Evolutionary conservation across 2,888 invertebrate species (phyloP).

Genomic region (Drosophila nr. perissopoda): DNA sequence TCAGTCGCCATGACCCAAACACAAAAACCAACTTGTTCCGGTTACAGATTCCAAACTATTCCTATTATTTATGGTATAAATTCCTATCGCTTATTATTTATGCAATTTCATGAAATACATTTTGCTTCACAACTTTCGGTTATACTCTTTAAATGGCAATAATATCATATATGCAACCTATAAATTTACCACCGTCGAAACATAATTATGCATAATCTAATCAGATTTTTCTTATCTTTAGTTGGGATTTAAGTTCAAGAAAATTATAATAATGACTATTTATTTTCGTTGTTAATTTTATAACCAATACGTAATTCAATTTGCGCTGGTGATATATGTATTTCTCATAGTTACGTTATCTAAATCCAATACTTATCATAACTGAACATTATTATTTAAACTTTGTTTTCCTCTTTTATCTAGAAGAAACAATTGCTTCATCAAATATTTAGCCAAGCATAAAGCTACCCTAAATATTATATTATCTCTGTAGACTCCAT

Average conservation of each 20-base stretch:
- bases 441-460: neutral
- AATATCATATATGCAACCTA: neutral
- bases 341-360: neutral
- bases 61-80: neutral
- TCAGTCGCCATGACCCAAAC: constrained; percentile 42
- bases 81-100: neutral
- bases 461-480: neutral
- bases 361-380: neutral
- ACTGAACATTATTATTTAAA: neutral
- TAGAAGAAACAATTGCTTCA: neutral
- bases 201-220: neutral
- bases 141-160: neutral
- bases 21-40: constrained; percentile 29
- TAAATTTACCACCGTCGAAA: neutral
- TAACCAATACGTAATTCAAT: neutral
- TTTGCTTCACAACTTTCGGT: neutral
- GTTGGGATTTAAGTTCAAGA: neutral
- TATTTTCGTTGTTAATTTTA: neutral
- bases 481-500: neutral
- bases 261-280: neutral
- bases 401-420: neutral
- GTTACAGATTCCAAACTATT: constrained; percentile 19
- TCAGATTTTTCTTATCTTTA: neutral
- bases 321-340: neutral
- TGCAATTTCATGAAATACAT: neutral